Evolutionary conservation across 2,888 invertebrate genomes (phyloP).

Genomic region (Drosophila setosimentum): DNA sequence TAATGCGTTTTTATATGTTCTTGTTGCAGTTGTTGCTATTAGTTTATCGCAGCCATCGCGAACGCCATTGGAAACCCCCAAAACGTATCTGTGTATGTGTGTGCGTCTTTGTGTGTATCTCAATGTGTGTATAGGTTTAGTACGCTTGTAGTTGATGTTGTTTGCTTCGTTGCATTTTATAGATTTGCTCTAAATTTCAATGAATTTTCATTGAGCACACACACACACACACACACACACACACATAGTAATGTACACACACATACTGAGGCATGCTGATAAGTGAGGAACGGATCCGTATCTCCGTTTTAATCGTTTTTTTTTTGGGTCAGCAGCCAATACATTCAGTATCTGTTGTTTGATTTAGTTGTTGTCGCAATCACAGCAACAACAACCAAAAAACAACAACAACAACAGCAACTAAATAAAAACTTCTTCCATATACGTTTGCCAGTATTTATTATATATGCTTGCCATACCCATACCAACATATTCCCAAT

Average conservation of each 20-base stretch:
- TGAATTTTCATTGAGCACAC: constrained; percentile 76
- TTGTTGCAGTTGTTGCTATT: constrained; percentile 41
- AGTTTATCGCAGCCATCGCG: constrained; percentile 71
- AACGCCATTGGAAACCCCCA: constrained; percentile 62
- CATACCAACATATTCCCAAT: constrained; percentile 23
- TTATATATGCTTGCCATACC: constrained; percentile 9
- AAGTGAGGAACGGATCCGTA: constrained; percentile 71
- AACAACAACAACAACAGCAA: constrained; percentile 28
- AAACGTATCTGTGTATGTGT: constrained; percentile 14
- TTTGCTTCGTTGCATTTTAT: constrained; percentile 76
- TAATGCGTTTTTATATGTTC: constrained; percentile 54
- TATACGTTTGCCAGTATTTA: constrained; percentile 27
- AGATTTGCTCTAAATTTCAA: constrained; percentile 79
- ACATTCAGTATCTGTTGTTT: constrained; percentile 42
- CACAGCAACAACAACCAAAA: constrained; percentile 40
- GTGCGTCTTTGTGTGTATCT: constrained; percentile 4
- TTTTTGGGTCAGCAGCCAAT: constrained; percentile 68
- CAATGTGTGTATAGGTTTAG: constrained; percentile 35
- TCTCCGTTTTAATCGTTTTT: constrained; percentile 53
- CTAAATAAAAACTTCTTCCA: constrained; percentile 40
- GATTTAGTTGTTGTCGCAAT: constrained; percentile 58
- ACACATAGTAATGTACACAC: constrained; percentile 10
- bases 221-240: constrained; percentile 32
- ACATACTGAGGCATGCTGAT: constrained; percentile 52
- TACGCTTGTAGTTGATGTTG: constrained; percentile 52